A percentile compares a stretch with the other conserved stretches of the same genome.
Evolutionary conservation across 2,888 invertebrate species (phyloP).

Genomic region (Gisinianus flammeolus): DNA sequence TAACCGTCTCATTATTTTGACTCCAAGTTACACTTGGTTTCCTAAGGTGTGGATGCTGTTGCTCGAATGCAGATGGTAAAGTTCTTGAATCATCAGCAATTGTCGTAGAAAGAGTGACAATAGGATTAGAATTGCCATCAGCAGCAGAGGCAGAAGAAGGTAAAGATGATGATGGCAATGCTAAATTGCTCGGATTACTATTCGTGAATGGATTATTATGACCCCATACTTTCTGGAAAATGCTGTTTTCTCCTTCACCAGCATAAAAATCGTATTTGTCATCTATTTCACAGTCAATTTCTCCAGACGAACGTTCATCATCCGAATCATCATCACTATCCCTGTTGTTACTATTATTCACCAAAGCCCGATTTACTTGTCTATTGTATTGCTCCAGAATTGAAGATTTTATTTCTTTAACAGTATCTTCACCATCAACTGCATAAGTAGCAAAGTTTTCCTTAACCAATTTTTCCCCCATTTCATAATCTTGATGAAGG

Average conservation of each 20-base stretch:
- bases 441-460: slow-evolving; percentile 1
- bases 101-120: background rate
- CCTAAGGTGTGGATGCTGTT: background rate
- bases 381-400: background rate
- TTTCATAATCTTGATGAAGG: background rate
- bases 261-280: background rate
- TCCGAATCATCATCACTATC: background rate
- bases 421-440: background rate
- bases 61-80: background rate
- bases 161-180: background rate
- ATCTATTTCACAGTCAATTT: background rate
- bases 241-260: background rate
- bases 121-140: background rate
- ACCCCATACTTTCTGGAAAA: background rate
- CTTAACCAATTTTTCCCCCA: slow-evolving; percentile 20
- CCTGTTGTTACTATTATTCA: background rate
- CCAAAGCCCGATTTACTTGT: background rate
- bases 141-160: background rate
- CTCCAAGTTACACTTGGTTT: slow-evolving; percentile 9
- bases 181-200: background rate
- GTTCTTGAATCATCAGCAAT: background rate
- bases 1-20: background rate
- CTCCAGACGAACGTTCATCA: background rate
- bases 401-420: background rate
- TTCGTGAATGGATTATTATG: background rate